Evolutionary conservation across 1,140 invertebrate genomes (phyloP), one percentile per base, ranked within the genome.

Genomic region (Semibalanus balanoides): DNA sequence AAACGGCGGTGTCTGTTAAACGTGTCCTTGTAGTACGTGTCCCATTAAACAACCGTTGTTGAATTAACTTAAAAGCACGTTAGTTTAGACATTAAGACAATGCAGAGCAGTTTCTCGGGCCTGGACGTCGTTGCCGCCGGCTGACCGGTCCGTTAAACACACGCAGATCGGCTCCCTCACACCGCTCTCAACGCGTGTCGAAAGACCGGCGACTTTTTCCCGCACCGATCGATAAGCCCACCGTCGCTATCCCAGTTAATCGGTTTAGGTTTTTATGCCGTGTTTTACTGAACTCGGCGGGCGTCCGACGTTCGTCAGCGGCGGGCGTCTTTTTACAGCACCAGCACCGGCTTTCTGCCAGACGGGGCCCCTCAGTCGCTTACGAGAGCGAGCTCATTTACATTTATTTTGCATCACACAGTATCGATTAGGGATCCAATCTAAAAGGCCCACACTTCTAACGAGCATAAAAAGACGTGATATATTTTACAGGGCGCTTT

Each of bases 401-500:
- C 51, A 64, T 64, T 64, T 64, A 64, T 64, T 64, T 64, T 64
- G 51, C 51, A 64, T 64, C 51, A 64, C 51, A 64, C 51, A 22
- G 51, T 64, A 64, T 64, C 51, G 51, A 64, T 64, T 64, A 64
- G 51, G 51, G 51, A 25, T 64, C 51, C 51, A 25, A 19, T 25
- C 22, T 64, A 64, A 25, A 64, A 64, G 11, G 51, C 22, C 22
- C 51, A 22, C 51, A 25, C 51, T 22, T 64, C 51, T 64, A 64
- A 64, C 11, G 51, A 64, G 7, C 51, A 64, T 64, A 64, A 64
- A 64, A 64, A 64, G 51, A 64, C 51, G 22, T 1, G 51, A 64
- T 25, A 1, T 64, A 64, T 64, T 64, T 64, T 64, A 64, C 22
- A 3, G 51, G 7, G 51, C 22, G 22, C 14, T 25, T 25, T 64